Evolutionary conservation across 2,113 vertebrate genomes (phyloP), one percentile per base, ranked within the genome.

Genomic region (Tonatia bakeri): DNA sequence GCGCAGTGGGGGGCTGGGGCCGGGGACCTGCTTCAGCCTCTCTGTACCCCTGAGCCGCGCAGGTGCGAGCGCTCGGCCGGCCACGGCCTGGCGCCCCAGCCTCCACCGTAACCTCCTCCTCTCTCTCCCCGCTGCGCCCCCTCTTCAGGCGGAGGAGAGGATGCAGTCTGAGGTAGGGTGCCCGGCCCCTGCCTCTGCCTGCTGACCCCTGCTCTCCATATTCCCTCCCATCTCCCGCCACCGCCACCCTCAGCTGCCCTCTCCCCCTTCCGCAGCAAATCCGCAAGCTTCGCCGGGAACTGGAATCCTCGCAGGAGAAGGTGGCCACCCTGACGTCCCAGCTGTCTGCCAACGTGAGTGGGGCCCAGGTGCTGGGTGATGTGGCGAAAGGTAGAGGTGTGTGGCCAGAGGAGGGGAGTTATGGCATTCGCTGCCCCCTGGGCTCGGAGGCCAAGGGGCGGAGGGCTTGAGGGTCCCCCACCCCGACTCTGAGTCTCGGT

Each of bases 291-390:
- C 99, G 99, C 52, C 98, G 99, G 0, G 99, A 99, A 92, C 98
- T 99, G 98, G 99, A 99, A 87, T 99, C 99, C 0, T 99, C 99
- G 0, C 99, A 99, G 97, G 99, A 99, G 97, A 99, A 99, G 87
- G 99, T 99, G 97, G 99, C 99, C 76, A 99, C 98, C 5, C 97
- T 99, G 95, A 99, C 99, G 0, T 99, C 99, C 10, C 99, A 99
- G 98, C 98, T 99, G 13, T 99, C 99, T 0, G 99, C 99, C 85
- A 99, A 99, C 0, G 99, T 99, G 98, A 97, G 99, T 98, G 16
- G 61, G 70, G 9, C 36, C 80, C 15, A 8, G 59, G 43, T 24
- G 0, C 20, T 19, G 11, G 3, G 26, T 26, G 2, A 5, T 5
- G 12, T 28, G 56, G 38, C 59, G 1, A 3, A 1, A 12, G n/a